Base-by-base conservation (phyloP, 2,113 vertebrate species). In the Stigmatopora nigra region DNA sequence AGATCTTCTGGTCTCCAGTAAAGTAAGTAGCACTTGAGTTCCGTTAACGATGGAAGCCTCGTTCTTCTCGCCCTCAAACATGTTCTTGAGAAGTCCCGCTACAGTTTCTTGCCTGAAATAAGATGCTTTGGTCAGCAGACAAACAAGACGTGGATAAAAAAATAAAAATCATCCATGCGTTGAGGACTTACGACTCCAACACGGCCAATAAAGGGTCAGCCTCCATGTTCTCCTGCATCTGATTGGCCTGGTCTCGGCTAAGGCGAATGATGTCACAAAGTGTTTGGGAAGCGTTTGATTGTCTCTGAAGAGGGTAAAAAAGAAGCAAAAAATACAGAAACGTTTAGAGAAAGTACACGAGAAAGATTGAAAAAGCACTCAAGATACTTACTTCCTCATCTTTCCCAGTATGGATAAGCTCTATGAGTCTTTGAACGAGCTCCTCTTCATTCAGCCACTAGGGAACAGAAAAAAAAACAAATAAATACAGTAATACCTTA, bases 231-330 rank as follows among this genome's bases (percentile, higher is more conserved):
- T 97, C 95, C 76, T 92, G 93, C 74, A 94, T 90, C 78, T 94
- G 95, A 84, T 83, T 88, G 85, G 92, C 91, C 92, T 98, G 96
- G 90, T 98, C 96, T 84, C 94, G 90, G 90, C 95, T 95, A 81
- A 98, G 85, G 80, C 95, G 90, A 64, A 98, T 89, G 76, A 98
- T 92, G 85, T 98, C 96, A 78, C 95, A 98, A 79, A 98, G 91
- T 15, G 95, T 95, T 82, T 98, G 96, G 69, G 95, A 95, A 60
- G 95, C 95, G 4, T 98, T 98, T 48, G 95, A 97, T 89, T 98
- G 95, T 90, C 93, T 95, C 96, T 98, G 89, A 47, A 5, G 89
- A 71, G 4, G 8, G 8, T 31, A 31, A 31, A 31, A 31, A 31
- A 31, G 63, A 67, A 63, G 14, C 15, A 65, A 15, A 46, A 1